Evolutionary conservation across 2,888 invertebrate genomes (phyloP).

Genomic region (Hirtodrosophila alboralis): DNA sequence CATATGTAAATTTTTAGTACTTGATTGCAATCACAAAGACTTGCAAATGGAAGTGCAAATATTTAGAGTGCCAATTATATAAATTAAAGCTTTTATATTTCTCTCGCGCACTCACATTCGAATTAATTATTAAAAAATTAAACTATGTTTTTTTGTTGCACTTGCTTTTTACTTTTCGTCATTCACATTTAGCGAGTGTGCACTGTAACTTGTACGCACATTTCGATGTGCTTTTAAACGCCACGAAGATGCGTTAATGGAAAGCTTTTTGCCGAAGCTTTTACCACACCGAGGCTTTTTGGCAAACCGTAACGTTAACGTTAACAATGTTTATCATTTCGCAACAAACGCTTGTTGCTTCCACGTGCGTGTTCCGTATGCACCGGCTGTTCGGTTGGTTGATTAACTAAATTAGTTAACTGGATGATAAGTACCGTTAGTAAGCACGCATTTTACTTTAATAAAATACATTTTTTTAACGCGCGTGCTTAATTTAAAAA

Average conservation of each 20-base stretch:
- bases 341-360: conserved; percentile 70
- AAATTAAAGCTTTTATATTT: too few species aligned
- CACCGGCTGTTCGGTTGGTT: conserved; percentile 1
- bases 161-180: too few species aligned
- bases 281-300: conserved; percentile 14
- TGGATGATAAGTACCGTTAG: conserved; percentile 22
- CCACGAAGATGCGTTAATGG: conserved; percentile 2
- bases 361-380: conserved; percentile 28
- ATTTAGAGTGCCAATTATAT: too few species aligned
- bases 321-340: conserved; percentile 67
- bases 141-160: too few species aligned
- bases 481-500: conserved; percentile 29
- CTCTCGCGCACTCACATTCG: too few species aligned
- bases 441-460: not conserved
- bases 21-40: too few species aligned
- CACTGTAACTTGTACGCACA: not conserved
- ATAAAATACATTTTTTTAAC: conserved; percentile 12
- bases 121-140: too few species aligned
- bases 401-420: not conserved
- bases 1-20: too few species aligned
- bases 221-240: conserved; percentile 20
- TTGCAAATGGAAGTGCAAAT: too few species aligned
- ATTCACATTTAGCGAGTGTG: too few species aligned
- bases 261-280: conserved; percentile 26
- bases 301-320: conserved; percentile 23